Evolutionary conservation across 2,888 invertebrate species (phyloP).

Genomic region (Hypselothyrea guttata): DNA sequence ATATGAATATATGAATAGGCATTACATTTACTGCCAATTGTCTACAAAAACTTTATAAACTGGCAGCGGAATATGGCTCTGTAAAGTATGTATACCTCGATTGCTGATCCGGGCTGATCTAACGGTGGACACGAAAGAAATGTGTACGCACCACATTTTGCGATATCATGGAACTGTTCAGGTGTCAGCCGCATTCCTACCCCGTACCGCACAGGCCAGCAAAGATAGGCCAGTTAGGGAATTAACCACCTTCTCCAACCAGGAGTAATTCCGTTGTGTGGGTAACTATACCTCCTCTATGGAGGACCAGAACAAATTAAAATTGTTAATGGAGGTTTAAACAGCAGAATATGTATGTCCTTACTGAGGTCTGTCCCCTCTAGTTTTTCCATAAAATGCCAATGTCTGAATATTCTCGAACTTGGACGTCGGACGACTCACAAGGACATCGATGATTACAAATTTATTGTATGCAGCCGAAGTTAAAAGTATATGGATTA

Average conservation of each 20-base stretch:
- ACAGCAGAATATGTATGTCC: no score
- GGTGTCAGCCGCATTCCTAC: constrained; percentile 42
- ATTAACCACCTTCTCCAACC: constrained; percentile 60
- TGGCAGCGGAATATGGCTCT: constrained; percentile 32
- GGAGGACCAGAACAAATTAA: not conserved
- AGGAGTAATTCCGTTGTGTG: constrained; percentile 42
- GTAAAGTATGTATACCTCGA: constrained; percentile 63
- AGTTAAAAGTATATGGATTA: no score
- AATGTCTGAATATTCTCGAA: no score
- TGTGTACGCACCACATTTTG: constrained; percentile 33
- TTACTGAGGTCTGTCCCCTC: no score
- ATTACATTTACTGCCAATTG: constrained; percentile 42
- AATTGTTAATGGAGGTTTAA: constrained; percentile 24
- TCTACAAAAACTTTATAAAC: constrained; percentile 59
- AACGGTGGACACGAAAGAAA: constrained; percentile 39
- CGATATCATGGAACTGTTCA: constrained; percentile 52
- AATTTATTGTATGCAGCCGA: no score
- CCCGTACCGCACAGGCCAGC: constrained; percentile 38
- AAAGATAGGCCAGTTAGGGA: constrained; percentile 23
- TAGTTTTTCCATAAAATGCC: no score
- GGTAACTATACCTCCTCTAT: constrained; percentile 18
- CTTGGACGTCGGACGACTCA: no score
- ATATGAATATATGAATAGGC: constrained; percentile 27
- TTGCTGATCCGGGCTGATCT: constrained; percentile 56
- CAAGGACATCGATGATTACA: no score